A percentile compares a stretch with the other conserved stretches of the same genome.
These are phyloP conservation scores for Carabus problematicus DNA, from an alignment of 2,888 invertebrate genomes.

Conservation along the genomic window DNA sequence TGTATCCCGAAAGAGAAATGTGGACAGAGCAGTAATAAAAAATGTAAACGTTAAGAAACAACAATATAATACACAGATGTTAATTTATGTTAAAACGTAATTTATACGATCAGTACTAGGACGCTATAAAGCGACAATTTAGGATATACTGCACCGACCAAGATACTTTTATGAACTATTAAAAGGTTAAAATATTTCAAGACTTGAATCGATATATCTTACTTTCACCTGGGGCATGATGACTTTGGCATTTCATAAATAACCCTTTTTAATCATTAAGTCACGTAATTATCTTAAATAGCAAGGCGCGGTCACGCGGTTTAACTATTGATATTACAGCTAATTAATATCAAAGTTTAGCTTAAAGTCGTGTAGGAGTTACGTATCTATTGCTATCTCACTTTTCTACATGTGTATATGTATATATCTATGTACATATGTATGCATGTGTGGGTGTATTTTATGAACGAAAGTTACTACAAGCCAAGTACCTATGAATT, in stretches of 20 bases:
- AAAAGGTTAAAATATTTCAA: constrained; percentile 18
- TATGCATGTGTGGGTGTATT: too few species aligned
- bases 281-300: constrained; percentile 36
- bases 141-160: too few species aligned
- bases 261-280: constrained; percentile 25
- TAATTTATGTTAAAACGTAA: constrained; percentile 7
- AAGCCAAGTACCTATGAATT: too few species aligned
- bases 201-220: constrained; percentile 9
- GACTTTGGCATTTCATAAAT: constrained; percentile 29
- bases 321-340: constrained; percentile 21
- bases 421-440: too few species aligned
- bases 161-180: constrained; percentile 15
- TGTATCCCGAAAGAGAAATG: constrained; percentile 6
- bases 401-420: too few species aligned
- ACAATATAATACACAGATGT: background rate
- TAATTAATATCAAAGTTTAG: constrained; percentile 34
- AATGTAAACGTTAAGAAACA: background rate
- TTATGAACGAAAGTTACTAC: too few species aligned
- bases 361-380: constrained; percentile 23
- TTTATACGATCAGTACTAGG: constrained; percentile 1
- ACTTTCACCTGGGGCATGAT: constrained; percentile 16
- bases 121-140: background rate
- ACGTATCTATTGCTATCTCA: too few species aligned
- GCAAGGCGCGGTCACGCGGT: constrained; percentile 21
- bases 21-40: constrained; percentile 3